Conservation (phyloP, 2,113 vertebrate species). For the Gobio gobio region DNA sequence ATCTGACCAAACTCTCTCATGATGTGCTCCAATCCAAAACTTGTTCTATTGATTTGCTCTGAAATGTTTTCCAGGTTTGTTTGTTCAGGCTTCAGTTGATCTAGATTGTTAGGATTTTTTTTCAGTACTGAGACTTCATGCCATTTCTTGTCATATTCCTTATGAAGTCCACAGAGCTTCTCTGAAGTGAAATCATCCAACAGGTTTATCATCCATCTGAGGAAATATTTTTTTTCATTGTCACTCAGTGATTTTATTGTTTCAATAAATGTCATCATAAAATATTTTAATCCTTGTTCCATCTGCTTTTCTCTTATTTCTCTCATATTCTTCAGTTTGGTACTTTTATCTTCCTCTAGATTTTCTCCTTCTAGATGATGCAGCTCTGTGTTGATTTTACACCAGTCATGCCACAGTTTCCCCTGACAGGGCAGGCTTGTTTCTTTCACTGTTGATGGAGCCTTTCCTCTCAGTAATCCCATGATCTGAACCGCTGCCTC, state of each 20-base stretch:
- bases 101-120: slow-evolving; percentile 47
- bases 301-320: slow-evolving; percentile 67
- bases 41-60: slow-evolving; percentile 55
- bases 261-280: slow-evolving; percentile 53
- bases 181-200: slow-evolving; percentile 61
- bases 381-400: slow-evolving; percentile 48
- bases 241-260: slow-evolving; percentile 48
- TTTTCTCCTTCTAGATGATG: slow-evolving; percentile 63
- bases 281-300: background rate
- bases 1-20: slow-evolving; percentile 79
- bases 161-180: slow-evolving; percentile 57
- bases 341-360: slow-evolving; percentile 62
- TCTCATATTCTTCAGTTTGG: slow-evolving; percentile 64
- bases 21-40: slow-evolving; percentile 77
- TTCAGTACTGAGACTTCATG: slow-evolving; percentile 61
- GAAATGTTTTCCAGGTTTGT: slow-evolving; percentile 64
- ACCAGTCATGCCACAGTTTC: slow-evolving; percentile 50
- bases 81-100: no score
- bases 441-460: slow-evolving; percentile 35
- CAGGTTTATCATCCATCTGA: slow-evolving; percentile 70
- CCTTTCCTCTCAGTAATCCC: background rate
- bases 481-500: background rate
- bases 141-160: slow-evolving; percentile 64
- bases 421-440: slow-evolving; percentile 36
- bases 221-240: slow-evolving; percentile 68